Percentiles rank a stretch among this genome's conserved stretches.
Conservation (phyloP, 2,888 invertebrate species). For the Paralinhomoeus sp. region DNA sequence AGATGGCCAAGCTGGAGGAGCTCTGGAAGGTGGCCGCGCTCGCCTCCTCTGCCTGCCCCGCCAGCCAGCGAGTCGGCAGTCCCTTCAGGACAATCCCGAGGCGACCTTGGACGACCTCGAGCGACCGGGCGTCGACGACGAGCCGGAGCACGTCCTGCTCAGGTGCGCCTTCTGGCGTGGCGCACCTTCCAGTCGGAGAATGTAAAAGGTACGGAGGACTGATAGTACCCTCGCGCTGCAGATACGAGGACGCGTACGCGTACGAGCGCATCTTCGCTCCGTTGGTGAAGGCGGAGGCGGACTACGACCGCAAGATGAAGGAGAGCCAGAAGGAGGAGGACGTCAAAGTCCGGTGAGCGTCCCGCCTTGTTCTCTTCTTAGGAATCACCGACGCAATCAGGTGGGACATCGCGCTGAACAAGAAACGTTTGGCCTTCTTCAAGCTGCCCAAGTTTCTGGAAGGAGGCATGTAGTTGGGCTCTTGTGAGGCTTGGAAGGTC, state of each 20-base stretch:
- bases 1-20: slow-evolving; percentile 91
- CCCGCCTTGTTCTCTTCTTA: no score
- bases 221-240: slow-evolving; percentile 25
- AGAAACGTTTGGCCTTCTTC: slow-evolving; percentile 91
- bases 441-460: slow-evolving; percentile 88
- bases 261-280: slow-evolving; percentile 96
- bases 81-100: slow-evolving; percentile 56
- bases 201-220: no score
- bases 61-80: not conserved
- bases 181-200: no score
- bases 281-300: slow-evolving; percentile 82
- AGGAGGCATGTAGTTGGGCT: no score
- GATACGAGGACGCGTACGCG: slow-evolving; percentile 96
- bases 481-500: no score
- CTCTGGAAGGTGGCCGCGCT: slow-evolving; percentile 50
- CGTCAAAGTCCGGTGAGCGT: slow-evolving; percentile 82
- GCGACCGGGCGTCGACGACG: slow-evolving; percentile 90
- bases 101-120: slow-evolving; percentile 93
- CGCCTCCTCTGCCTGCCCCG: not conserved
- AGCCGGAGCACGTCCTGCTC: slow-evolving; percentile 63
- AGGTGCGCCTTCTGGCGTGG: slow-evolving; percentile 26
- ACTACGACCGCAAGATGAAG: slow-evolving; percentile 87
- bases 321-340: slow-evolving; percentile 71
- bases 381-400: no score
- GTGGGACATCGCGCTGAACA: slow-evolving; percentile 95